Conservation (phyloP, 2,113 vertebrate genomes). For the Gopherus flavomarginatus region DNA sequence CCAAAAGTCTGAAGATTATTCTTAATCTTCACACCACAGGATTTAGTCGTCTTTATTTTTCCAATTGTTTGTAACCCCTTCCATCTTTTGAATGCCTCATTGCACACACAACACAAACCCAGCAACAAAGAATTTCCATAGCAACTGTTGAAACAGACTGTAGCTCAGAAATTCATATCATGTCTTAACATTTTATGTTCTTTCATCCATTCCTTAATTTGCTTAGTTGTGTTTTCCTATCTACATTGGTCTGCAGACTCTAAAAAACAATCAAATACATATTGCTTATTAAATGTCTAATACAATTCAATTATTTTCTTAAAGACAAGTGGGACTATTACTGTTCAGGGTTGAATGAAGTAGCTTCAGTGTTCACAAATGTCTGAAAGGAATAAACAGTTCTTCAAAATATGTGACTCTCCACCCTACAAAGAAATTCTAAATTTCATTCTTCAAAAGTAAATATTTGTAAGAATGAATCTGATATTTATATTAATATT, state of each 20-base stretch:
- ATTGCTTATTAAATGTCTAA: neutral
- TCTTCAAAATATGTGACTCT: neutral
- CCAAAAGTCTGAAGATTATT: neutral
- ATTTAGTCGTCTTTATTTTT: neutral
- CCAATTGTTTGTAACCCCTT: neutral
- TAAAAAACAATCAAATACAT: neutral
- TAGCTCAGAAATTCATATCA: neutral
- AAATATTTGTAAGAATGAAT: neutral
- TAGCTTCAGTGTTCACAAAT: neutral
- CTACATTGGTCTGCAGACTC: neutral
- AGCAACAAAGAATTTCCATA: constrained; percentile 19
- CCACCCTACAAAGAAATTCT: neutral
- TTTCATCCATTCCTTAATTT: constrained; percentile 25
- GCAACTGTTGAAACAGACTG: constrained; percentile 45
- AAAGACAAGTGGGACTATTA: neutral
- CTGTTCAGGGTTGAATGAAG: neutral
- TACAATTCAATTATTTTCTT: neutral
- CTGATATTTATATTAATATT: neutral
- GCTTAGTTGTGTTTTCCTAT: neutral
- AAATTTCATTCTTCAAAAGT: neutral
- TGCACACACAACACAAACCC: neutral
- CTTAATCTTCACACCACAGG: neutral
- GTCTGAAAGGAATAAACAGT: neutral
- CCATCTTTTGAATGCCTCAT: constrained; percentile 32
- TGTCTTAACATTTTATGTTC: neutral